Percentiles rank a stretch among this genome's conserved stretches.
phyloP scores from a whole-genome alignment of 2,797 vertebrate species.

The Enteromius unitaeniatus region DNA sequence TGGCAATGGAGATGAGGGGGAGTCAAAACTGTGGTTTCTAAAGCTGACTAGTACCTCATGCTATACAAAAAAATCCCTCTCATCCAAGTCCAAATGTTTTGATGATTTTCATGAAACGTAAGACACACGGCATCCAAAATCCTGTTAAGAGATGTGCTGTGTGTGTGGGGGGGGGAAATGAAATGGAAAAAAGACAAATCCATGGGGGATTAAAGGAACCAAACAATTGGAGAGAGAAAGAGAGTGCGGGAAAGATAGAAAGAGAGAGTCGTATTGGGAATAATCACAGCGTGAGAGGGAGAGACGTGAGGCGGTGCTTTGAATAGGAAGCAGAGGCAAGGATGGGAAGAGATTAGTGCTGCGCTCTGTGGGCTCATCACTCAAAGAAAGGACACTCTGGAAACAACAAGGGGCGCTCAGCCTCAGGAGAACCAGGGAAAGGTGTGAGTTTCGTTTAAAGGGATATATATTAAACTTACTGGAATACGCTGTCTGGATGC shows the following conservation, averaged over 20 bases:
- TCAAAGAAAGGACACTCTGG: constrained; percentile 64
- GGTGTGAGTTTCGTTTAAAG: neutral
- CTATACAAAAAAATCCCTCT: constrained; percentile 33
- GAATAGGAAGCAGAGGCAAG: constrained; percentile 72
- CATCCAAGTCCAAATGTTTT: constrained; percentile 46
- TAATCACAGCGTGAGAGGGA: constrained; percentile 58
- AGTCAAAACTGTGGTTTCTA: constrained; percentile 32
- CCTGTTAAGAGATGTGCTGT: constrained; percentile 30
- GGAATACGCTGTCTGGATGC: constrained; percentile 18
- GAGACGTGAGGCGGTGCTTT: constrained; percentile 70
- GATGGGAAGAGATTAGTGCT: constrained; percentile 77
- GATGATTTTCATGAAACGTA: constrained; percentile 37
- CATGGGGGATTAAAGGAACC: constrained; percentile 48
- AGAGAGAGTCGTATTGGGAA: constrained; percentile 31
- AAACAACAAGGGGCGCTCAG: constrained; percentile 28
- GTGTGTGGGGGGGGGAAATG: too few species aligned
- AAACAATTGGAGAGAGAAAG: constrained; percentile 39
- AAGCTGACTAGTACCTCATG: constrained; percentile 20
- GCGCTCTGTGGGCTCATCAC: constrained; percentile 70
- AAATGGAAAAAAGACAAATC: constrained; percentile 40
- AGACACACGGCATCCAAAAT: constrained; percentile 33
- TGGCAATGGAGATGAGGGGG: constrained; percentile 39
- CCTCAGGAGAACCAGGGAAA: constrained; percentile 14
- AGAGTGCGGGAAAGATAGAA: constrained; percentile 11
- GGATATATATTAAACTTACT: constrained; percentile 11